phyloP scores from a whole-genome alignment of 2,113 vertebrate species.

The Xiphophorus hellerii region DNA sequence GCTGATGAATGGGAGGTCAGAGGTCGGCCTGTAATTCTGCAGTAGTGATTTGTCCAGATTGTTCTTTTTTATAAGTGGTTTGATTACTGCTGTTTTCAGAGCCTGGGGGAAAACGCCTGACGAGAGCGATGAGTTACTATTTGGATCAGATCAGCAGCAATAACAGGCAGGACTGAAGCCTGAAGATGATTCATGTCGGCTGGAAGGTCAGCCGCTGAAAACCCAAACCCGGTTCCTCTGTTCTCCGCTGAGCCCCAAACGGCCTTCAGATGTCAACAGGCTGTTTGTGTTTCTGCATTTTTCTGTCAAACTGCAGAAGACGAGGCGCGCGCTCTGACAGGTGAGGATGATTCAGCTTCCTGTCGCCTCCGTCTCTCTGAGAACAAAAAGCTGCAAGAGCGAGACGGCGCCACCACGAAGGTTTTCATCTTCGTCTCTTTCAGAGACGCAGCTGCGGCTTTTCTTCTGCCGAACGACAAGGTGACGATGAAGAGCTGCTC shows the following conservation, averaged over 20 bases:
- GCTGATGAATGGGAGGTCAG: no score
- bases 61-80: no score
- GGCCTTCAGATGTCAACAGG: background rate
- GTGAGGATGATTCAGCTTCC: slow-evolving; percentile 17
- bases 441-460: slow-evolving; percentile 26
- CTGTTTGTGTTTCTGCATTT: background rate
- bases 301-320: background rate
- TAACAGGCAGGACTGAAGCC: no score
- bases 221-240: background rate
- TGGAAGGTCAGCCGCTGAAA: no score
- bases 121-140: no score
- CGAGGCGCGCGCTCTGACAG: background rate
- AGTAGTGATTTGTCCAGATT: no score
- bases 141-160: no score
- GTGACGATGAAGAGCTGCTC: slow-evolving; percentile 9
- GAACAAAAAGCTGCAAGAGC: background rate
- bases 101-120: no score
- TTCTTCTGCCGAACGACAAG: background rate
- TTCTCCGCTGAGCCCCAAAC: background rate
- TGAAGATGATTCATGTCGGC: no score
- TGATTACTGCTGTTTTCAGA: no score
- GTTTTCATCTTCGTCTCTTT: slow-evolving; percentile 20
- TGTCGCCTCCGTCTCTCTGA: background rate
- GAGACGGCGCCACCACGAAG: background rate
- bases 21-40: no score